These are phyloP conservation scores for Paradoxurus hermaphroditus DNA, from an alignment of 2,113 vertebrate genomes.

Conservation along the genomic window DNA sequence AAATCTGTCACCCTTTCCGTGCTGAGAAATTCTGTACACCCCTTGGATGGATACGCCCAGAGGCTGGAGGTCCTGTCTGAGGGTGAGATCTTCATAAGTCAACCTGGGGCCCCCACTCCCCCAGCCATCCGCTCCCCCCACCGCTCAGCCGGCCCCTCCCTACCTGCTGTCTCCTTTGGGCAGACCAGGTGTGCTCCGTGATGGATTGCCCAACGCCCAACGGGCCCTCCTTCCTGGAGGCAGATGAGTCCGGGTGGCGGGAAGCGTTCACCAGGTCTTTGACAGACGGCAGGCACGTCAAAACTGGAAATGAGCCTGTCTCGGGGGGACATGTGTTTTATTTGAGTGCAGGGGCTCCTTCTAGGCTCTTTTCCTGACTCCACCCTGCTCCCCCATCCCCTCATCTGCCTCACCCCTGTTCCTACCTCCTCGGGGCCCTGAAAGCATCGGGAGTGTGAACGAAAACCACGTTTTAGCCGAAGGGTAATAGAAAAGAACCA, in stretches of 20 bases:
- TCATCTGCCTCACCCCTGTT: constrained; percentile 58
- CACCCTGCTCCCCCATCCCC: constrained; percentile 35
- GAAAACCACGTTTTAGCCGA: not conserved
- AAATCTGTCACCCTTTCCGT: not conserved
- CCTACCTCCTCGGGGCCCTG: constrained; percentile 73
- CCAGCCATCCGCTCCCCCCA: not conserved
- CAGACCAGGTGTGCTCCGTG: constrained; percentile 69
- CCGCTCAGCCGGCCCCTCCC: not conserved
- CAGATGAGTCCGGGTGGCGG: not conserved
- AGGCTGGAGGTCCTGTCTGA: constrained; percentile 52
- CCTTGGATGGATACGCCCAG: not conserved
- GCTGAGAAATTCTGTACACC: constrained; percentile 18
- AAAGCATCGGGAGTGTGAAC: not conserved
- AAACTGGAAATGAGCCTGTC: constrained; percentile 59
- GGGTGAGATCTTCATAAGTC: not conserved
- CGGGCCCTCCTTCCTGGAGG: constrained; percentile 45
- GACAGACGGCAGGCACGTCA: constrained; percentile 60
- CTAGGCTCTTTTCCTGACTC: constrained; percentile 77
- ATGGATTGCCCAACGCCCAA: constrained; percentile 55
- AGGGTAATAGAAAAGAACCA: constrained; percentile 39
- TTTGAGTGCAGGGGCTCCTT: not conserved
- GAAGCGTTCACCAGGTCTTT: not conserved
- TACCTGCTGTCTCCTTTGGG: constrained; percentile 51
- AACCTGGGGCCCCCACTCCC: not conserved
- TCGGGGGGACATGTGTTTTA: not conserved